Percentiles rank a stretch among this genome's conserved stretches.
phyloP scores from a whole-genome alignment of 2,797 vertebrate species.

The Rachycentron canadum region DNA sequence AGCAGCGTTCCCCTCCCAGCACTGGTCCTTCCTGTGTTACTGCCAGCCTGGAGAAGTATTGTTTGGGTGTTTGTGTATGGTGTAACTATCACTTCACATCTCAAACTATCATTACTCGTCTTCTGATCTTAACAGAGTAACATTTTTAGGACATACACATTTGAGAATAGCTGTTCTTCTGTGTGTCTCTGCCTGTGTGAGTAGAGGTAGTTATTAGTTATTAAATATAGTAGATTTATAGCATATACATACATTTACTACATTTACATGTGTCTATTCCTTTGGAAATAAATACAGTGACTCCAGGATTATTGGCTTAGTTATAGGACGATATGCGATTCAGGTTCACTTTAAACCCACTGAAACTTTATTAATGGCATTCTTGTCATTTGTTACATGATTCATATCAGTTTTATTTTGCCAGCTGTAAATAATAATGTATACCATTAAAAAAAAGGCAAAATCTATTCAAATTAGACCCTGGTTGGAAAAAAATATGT shows the following conservation, averaged over 20 bases:
- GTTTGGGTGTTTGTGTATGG: not conserved
- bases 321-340: not conserved
- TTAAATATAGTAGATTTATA: not conserved
- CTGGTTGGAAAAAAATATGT: not conserved
- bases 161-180: too few relatives aligned
- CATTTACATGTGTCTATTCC: not conserved
- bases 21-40: slow-evolving; percentile 5
- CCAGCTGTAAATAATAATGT: not conserved
- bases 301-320: too few relatives aligned
- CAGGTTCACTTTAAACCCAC: not conserved
- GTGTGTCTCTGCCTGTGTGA: too few relatives aligned
- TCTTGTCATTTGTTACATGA: not conserved
- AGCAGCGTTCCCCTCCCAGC: slow-evolving; percentile 24
- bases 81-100: not conserved
- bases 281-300: not conserved
- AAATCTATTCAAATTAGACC: not conserved
- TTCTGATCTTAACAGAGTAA: too few relatives aligned
- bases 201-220: too few relatives aligned
- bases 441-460: not conserved
- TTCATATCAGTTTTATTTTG: not conserved
- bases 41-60: slow-evolving; percentile 15
- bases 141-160: too few relatives aligned
- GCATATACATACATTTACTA: too few relatives aligned
- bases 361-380: not conserved
- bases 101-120: slow-evolving; percentile 5